These are phyloP conservation scores for Merops nubicus DNA, from an alignment of 2,113 vertebrate species.

Conservation along the genomic window DNA sequence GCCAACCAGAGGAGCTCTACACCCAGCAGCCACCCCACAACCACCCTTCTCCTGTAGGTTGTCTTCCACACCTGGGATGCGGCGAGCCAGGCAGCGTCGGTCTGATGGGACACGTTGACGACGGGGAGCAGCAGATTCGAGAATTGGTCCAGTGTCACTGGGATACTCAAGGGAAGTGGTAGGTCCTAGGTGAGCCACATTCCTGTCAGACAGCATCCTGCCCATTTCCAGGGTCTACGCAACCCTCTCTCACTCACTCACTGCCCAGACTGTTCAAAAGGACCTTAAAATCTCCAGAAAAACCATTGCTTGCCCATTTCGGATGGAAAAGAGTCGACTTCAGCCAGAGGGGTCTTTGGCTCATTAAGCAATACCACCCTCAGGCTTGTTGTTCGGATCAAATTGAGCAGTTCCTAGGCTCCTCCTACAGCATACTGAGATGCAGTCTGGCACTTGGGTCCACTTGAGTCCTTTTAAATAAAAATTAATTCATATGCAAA, in stretches of 20 bases:
- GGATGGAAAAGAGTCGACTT: neutral
- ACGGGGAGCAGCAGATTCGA: neutral
- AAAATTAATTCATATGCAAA: constrained; percentile 38
- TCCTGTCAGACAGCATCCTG: neutral
- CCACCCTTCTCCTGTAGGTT: neutral
- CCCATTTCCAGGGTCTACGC: neutral
- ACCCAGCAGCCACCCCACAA: neutral
- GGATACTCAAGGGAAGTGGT: rapidly evolving
- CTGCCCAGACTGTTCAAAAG: neutral
- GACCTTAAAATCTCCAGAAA: neutral
- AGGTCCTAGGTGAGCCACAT: neutral
- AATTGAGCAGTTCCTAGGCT: neutral
- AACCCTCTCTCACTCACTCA: neutral
- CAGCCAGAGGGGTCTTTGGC: neutral
- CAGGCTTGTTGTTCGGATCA: neutral
- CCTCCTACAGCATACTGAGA: neutral
- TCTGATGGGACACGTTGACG: rapidly evolving
- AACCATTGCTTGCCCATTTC: rapidly evolving
- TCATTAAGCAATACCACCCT: neutral
- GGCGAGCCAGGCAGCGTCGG: rapidly evolving
- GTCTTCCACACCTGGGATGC: neutral
- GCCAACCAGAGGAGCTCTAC: neutral
- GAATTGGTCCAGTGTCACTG: neutral
- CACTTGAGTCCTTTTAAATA: constrained; percentile 26
- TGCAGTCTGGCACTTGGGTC: neutral